Evolutionary conservation across 2,888 invertebrate species (phyloP).

Genomic region (Cheilosia grossa): DNA sequence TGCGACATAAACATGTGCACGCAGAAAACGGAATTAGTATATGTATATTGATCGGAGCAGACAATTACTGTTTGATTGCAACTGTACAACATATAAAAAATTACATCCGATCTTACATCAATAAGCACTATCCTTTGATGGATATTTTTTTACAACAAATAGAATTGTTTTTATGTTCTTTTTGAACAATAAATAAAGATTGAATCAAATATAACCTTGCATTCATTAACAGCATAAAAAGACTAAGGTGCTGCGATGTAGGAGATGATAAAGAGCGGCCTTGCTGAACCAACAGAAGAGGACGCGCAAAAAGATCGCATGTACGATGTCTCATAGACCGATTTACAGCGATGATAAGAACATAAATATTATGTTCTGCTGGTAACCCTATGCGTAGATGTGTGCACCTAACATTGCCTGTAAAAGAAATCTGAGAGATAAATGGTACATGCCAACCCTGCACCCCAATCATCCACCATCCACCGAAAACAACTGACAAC

Average conservation of each 20-base stretch:
- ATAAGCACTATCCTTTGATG: constrained; percentile 32
- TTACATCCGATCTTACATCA: constrained; percentile 24
- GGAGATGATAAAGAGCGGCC: constrained; percentile 3
- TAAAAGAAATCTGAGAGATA: too few species aligned
- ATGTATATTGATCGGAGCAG: constrained; percentile 28
- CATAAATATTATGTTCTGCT: too few species aligned
- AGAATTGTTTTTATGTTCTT: constrained; percentile 7
- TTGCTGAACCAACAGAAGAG: constrained; percentile 10
- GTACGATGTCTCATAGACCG: constrained; percentile 20
- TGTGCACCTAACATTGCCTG: too few species aligned
- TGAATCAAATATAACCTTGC: constrained; percentile 9
- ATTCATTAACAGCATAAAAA: constrained; percentile 20
- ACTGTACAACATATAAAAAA: constrained; percentile 20
- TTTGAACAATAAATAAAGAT: too few species aligned
- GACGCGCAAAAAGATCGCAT: neutral
- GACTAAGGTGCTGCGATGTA: constrained; percentile 12
- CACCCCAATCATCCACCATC: too few species aligned
- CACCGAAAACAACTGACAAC: too few species aligned
- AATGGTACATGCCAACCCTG: too few species aligned
- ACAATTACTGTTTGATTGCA: constrained; percentile 35
- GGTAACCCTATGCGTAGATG: too few species aligned
- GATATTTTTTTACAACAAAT: constrained; percentile 1
- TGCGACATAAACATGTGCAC: neutral
- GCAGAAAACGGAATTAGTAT: constrained; percentile 14
- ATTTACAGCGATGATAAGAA: constrained; percentile 32